phyloP scores from a whole-genome alignment of 2,797 vertebrate genomes.

The Phaenicophaeus curvirostris region DNA sequence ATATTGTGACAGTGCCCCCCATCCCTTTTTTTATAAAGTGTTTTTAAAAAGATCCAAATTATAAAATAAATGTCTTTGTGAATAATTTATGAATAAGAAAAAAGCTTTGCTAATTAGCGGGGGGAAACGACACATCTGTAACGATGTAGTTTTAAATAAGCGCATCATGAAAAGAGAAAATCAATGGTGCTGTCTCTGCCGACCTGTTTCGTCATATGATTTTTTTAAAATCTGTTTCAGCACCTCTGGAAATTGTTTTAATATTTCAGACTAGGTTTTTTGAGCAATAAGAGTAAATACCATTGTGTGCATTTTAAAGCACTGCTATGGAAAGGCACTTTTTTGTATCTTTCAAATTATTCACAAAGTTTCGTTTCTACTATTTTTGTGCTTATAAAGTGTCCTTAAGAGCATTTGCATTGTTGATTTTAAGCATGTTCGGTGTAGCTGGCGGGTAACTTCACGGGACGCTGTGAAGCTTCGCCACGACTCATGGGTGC shows the following conservation, averaged over 20 bases:
- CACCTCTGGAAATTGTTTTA: constrained; percentile 50
- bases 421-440: constrained; percentile 38
- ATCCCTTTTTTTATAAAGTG: background rate
- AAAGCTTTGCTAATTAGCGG: constrained; percentile 3
- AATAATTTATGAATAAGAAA: constrained; percentile 49
- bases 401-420: constrained; percentile 67
- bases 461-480: background rate
- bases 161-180: background rate
- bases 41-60: background rate
- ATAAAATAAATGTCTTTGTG: constrained; percentile 29
- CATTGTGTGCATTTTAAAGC: constrained; percentile 71
- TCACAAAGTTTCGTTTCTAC: constrained; percentile 59
- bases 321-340: constrained; percentile 67
- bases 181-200: constrained; percentile 55
- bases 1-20: background rate
- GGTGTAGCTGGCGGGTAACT: background rate
- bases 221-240: background rate
- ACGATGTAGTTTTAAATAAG: constrained; percentile 7
- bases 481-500: constrained; percentile 16
- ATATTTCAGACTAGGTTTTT: constrained; percentile 52
- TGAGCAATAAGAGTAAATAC: constrained; percentile 68
- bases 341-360: constrained; percentile 63
- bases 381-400: constrained; percentile 70
- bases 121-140: constrained; percentile 5
- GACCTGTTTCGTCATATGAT: constrained; percentile 37